Base-by-base conservation (phyloP, 2,113 vertebrate genomes). In the Sphyrna mokarran region DNA sequence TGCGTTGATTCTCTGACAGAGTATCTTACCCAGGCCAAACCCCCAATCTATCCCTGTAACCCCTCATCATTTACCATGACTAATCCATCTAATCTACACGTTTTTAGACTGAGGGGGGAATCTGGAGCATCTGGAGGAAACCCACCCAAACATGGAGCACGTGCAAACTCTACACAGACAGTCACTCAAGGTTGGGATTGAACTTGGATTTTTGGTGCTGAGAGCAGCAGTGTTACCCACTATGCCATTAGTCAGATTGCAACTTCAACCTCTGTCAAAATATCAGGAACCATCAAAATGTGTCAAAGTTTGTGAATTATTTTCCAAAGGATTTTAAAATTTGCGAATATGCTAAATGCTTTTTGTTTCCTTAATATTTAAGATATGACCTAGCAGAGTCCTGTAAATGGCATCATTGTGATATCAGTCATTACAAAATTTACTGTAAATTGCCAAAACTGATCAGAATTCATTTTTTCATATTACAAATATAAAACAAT, bases 291-390 rank as follows among this genome's bases (percentile, higher is more conserved):
- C 87, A 18, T 90, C 54, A 90, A 90, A 54, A 3, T 29, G n/a
- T 61, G 54, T 90, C 54, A 61, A 58, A 29, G 3, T 18, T 61
- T 90, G 48, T 2, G 29, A 90, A 90, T 61, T 90, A 61, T 40
- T 80, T 80, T 80, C 16, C n/a, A 14, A 90, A 90, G 23, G 54
- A 61, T 26, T 33, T 90, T 61, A 61, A 90, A 61, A 90, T 87
- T 14, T 33, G 26, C 29, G n/a, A 80, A 33, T 61, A 16, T 26
- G 11, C 13, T 48, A 90, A 61, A 33, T 90, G 87, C 54, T 33
- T 90, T 90, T 90, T 26, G 87, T 90, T 90, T 90, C 87, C 26
- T 90, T 10, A 90, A 58, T 90, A 90, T 58, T 90, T 90, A 61
- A 61, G 23, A 58, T 69, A 37, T 6, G 43, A 37, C 33, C 14